These are phyloP conservation scores for Aporrectodea caliginosa DNA, from an alignment of 1,140 invertebrate species.

Conservation along the genomic window DNA sequence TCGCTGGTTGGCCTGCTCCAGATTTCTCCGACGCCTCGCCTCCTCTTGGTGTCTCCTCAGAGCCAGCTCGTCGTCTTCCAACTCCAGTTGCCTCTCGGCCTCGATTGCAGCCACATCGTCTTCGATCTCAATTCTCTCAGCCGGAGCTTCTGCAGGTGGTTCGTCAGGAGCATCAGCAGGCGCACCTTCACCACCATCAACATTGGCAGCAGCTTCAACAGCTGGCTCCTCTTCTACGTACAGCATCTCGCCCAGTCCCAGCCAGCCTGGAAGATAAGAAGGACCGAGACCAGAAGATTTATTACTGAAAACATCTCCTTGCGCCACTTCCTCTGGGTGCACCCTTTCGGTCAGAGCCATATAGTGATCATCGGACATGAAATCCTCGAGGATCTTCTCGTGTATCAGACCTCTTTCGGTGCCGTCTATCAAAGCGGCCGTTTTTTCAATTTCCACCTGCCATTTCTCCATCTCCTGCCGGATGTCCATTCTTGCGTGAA, in stretches of 20 bases:
- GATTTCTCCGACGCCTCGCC: not conserved
- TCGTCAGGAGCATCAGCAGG: slow-evolving; percentile 28
- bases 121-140: slow-evolving; percentile 30
- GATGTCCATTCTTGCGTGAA: slow-evolving; percentile 14
- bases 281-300: slow-evolving; percentile 16
- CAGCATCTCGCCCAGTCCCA: not conserved
- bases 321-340: not conserved
- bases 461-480: slow-evolving; percentile 19
- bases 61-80: slow-evolving; percentile 4
- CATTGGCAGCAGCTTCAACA: not conserved
- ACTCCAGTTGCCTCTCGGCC: slow-evolving; percentile 23
- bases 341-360: not conserved
- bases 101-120: slow-evolving; percentile 32
- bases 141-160: slow-evolving; percentile 32
- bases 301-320: not conserved
- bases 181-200: not conserved
- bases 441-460: slow-evolving; percentile 31
- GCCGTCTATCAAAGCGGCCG: slow-evolving; percentile 36
- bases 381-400: slow-evolving; percentile 3
- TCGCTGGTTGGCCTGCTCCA: slow-evolving; percentile 23
- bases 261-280: not conserved
- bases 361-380: slow-evolving; percentile 12
- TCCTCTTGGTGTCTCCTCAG: not conserved
- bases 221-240: not conserved
- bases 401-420: slow-evolving; percentile 12